phyloP scores from a whole-genome alignment of 2,113 vertebrate genomes.

The Sander lucioperca region DNA sequence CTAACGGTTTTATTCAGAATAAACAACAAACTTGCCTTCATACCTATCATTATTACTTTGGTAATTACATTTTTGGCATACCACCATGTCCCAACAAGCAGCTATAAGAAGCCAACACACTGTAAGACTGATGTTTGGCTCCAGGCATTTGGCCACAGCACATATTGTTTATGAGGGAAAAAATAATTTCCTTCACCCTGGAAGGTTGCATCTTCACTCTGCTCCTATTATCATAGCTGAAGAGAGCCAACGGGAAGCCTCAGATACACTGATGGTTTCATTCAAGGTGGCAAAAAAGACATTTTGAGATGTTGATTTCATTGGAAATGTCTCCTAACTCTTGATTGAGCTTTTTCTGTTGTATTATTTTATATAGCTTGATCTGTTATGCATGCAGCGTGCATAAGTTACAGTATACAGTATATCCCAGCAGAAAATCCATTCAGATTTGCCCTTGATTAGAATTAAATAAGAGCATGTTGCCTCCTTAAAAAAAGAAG shows the following conservation, averaged over 20 bases:
- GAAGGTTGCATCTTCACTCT: conserved; percentile 12
- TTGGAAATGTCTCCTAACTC: neutral
- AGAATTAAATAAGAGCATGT: neutral
- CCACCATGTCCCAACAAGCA: neutral
- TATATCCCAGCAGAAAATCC: neutral
- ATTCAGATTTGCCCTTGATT: neutral
- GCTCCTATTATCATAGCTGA: conserved; percentile 19
- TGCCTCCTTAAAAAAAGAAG: neutral
- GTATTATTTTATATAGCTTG: neutral
- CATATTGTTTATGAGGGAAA: conserved; percentile 3
- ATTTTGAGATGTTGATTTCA: neutral
- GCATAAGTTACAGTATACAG: neutral
- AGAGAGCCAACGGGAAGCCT: conserved; percentile 6
- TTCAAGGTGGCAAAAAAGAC: neutral
- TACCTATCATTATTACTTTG: neutral
- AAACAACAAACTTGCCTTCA: neutral
- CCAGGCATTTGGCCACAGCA: neutral
- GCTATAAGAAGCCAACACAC: neutral
- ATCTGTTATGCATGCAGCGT: conserved; percentile 18
- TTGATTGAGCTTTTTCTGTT: neutral
- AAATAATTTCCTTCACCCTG: conserved; percentile 29
- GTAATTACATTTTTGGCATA: neutral
- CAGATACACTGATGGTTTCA: conserved; percentile 6
- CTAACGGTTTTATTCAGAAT: neutral
- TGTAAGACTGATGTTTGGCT: neutral